These are phyloP conservation scores for Dastarcus helophoroides DNA, from an alignment of 2,888 invertebrate species.

Conservation along the genomic window DNA sequence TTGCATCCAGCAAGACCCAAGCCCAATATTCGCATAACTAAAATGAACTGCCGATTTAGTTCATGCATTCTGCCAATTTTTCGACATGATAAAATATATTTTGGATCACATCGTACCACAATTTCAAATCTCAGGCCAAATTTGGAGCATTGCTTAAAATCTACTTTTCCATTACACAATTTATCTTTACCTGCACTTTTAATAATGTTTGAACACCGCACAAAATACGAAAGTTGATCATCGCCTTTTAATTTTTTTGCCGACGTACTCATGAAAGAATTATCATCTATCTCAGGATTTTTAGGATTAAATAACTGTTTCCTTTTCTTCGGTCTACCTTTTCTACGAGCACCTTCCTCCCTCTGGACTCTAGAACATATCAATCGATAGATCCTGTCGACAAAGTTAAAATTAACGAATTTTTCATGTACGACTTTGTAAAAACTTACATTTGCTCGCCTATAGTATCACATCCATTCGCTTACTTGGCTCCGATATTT, in stretches of 20 bases:
- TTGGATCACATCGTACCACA: slow-evolving; percentile 2
- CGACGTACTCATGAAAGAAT: slow-evolving; percentile 1
- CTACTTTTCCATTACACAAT: slow-evolving; percentile 2
- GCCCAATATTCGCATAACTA: slow-evolving; percentile 14
- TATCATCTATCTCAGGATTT: background rate
- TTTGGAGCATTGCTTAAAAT: slow-evolving; percentile 1
- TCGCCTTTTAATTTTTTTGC: slow-evolving; percentile 3
- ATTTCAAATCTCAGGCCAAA: slow-evolving; percentile 4
- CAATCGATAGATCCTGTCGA: too few relatives aligned
- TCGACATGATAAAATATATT: slow-evolving; percentile 5
- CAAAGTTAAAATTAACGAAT: too few relatives aligned
- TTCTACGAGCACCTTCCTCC: too few relatives aligned
- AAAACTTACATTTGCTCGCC: too few relatives aligned
- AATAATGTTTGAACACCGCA: slow-evolving; percentile 4
- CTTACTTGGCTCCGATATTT: too few relatives aligned
- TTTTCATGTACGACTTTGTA: too few relatives aligned
- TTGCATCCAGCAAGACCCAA: slow-evolving; percentile 14
- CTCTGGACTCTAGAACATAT: too few relatives aligned
- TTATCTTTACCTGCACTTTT: slow-evolving; percentile 1
- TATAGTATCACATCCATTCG: too few relatives aligned
- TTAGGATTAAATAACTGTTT: slow-evolving; percentile 3
- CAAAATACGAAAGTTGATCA: slow-evolving; percentile 3
- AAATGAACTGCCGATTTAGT: slow-evolving; percentile 17
- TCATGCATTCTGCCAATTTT: background rate
- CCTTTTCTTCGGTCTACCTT: background rate